Evolutionary conservation across 1,140 invertebrate species (phyloP).

Genomic region (Lithobius niger): DNA sequence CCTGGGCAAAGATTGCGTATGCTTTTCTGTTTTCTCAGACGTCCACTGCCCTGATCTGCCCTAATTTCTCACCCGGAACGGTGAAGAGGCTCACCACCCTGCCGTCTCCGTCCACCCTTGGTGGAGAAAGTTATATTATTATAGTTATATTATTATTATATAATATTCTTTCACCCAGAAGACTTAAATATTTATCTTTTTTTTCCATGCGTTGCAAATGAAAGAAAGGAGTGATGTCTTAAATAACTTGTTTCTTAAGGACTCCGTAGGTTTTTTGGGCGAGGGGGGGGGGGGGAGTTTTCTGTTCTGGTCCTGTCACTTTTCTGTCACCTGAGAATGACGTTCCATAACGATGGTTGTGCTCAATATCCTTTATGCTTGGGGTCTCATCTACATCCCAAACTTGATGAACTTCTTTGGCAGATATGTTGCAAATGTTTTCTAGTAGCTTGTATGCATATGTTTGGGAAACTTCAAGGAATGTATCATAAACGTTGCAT

Average conservation of each 20-base stretch:
- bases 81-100: too few relatives aligned
- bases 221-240: neutral
- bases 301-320: constrained; percentile 3
- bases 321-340: neutral
- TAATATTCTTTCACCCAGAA: constrained; percentile 2
- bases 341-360: neutral
- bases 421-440: constrained; percentile 1
- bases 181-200: constrained; percentile 2
- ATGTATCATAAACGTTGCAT: constrained; percentile 2
- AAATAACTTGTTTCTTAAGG: neutral
- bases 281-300: too few relatives aligned
- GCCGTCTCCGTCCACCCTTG: too few relatives aligned
- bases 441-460: constrained; percentile 2
- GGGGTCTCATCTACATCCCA: neutral
- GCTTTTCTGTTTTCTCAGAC: too few relatives aligned
- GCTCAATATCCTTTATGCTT: constrained; percentile 4
- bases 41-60: too few relatives aligned
- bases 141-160: too few relatives aligned
- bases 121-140: too few relatives aligned
- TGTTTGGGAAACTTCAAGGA: constrained; percentile 2
- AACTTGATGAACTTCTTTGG: constrained; percentile 1
- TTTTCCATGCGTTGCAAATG: constrained; percentile 2
- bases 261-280: neutral
- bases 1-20: too few relatives aligned
- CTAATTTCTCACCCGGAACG: too few relatives aligned